These are phyloP conservation scores for Sympetrum striolatum DNA, from an alignment of 2,888 invertebrate genomes.

Conservation along the genomic window DNA sequence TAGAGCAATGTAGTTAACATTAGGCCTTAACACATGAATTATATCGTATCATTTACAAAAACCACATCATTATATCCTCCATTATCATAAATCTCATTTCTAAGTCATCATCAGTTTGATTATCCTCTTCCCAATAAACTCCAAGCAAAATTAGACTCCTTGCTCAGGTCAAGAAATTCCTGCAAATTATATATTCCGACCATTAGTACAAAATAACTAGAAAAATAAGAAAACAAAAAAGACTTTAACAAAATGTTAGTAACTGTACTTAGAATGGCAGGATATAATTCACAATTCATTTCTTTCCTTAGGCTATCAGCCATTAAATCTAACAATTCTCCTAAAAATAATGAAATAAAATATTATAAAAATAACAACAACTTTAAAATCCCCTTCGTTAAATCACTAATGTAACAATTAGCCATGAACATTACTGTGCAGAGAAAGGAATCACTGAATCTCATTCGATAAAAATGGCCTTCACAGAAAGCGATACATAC, in stretches of 20 bases:
- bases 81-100: background rate
- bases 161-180: background rate
- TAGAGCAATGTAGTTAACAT: background rate
- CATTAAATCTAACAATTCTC: slow-evolving; percentile 4
- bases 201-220: background rate
- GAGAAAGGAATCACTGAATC: background rate
- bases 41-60: background rate
- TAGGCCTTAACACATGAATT: background rate
- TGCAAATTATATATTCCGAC: background rate
- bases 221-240: background rate
- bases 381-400: slow-evolving; percentile 22
- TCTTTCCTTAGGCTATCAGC: slow-evolving; percentile 8
- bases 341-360: slow-evolving; percentile 24
- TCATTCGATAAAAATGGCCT: slow-evolving; percentile 11
- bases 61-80: background rate
- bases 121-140: background rate
- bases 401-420: background rate
- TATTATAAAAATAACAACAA: slow-evolving; percentile 35
- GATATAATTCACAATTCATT: slow-evolving; percentile 8
- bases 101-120: background rate
- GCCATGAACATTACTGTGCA: background rate
- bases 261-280: background rate
- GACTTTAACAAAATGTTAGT: background rate
- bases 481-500: slow-evolving; percentile 22
- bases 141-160: background rate